These are phyloP conservation scores for Luffia ferchaultella DNA, from an alignment of 2,888 invertebrate genomes.

Conservation along the genomic window DNA sequence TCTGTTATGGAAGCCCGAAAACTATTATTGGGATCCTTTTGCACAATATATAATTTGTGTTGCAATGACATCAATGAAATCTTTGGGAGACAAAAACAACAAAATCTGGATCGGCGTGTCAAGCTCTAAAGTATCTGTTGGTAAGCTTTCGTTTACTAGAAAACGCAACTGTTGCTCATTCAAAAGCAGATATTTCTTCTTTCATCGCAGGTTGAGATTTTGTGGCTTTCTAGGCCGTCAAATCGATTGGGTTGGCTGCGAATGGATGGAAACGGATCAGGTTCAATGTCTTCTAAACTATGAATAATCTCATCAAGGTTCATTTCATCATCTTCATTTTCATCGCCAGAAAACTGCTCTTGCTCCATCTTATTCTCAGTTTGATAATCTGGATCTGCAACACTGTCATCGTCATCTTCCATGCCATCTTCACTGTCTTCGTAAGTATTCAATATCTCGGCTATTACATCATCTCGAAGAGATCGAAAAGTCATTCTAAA, in stretches of 20 bases:
- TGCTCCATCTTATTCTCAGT: constrained; percentile 3
- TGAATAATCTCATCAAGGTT: background rate
- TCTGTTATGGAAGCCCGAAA: constrained; percentile 14
- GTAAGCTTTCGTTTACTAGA: constrained; percentile 12
- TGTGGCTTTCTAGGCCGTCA: background rate
- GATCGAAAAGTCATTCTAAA: background rate
- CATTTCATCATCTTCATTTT: background rate
- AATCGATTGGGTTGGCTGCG: background rate
- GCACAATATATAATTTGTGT: constrained; percentile 16
- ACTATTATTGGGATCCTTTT: constrained; percentile 16
- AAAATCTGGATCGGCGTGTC: constrained; percentile 16
- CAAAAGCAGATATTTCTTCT: constrained; percentile 12
- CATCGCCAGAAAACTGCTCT: background rate
- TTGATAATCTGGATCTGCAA: constrained; percentile 12
- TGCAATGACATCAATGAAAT: constrained; percentile 15
- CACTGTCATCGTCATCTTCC: constrained; percentile 13
- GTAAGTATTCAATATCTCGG: constrained; percentile 1
- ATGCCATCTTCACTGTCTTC: constrained; percentile 13
- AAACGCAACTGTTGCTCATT: constrained; percentile 13
- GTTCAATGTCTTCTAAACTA: background rate
- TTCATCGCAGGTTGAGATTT: constrained; percentile 10
- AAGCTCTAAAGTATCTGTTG: constrained; percentile 11
- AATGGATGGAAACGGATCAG: background rate
- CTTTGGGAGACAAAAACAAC: constrained; percentile 15
- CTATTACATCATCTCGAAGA: constrained; percentile 1